Percentiles rank a stretch among this genome's conserved stretches.
phyloP scores from a whole-genome alignment of 2,797 vertebrate genomes.

The Gymnoscopelus braueri region DNA sequence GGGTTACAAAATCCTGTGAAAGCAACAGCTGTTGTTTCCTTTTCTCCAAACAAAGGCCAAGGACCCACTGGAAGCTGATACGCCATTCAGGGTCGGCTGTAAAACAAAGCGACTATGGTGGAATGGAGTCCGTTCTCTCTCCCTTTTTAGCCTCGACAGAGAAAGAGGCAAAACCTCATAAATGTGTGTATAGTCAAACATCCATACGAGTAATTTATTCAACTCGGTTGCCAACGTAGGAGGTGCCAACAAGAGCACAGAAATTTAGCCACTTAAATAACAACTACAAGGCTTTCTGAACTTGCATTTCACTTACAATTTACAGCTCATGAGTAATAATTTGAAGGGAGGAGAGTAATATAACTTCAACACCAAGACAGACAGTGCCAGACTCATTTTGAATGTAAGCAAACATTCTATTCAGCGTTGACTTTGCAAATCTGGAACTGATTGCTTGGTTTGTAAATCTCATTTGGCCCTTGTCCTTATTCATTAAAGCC shows the following conservation, averaged over 20 bases:
- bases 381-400: slow-evolving; percentile 34
- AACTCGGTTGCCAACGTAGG: slow-evolving; percentile 51
- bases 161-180: slow-evolving; percentile 15
- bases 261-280: slow-evolving; percentile 42
- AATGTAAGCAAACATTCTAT: slow-evolving; percentile 47
- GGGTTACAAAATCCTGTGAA: slow-evolving; percentile 90
- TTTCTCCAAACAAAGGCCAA: slow-evolving; percentile 74
- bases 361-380: slow-evolving; percentile 36
- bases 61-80: slow-evolving; percentile 77
- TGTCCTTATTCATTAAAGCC: slow-evolving; percentile 10
- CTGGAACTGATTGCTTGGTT: slow-evolving; percentile 46
- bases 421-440: slow-evolving; percentile 43
- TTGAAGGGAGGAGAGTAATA: slow-evolving; percentile 27
- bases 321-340: slow-evolving; percentile 34
- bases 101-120: slow-evolving; percentile 58
- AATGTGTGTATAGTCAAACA: slow-evolving; percentile 26
- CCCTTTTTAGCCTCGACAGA: slow-evolving; percentile 42
- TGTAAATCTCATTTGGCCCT: slow-evolving; percentile 35
- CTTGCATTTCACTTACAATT: slow-evolving; percentile 42
- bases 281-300: slow-evolving; percentile 48
- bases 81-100: slow-evolving; percentile 67
- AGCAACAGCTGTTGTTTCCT: slow-evolving; percentile 92
- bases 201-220: slow-evolving; percentile 63
- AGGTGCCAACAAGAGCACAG: slow-evolving; percentile 53
- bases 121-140: slow-evolving; percentile 56